phyloP scores from a whole-genome alignment of 2,888 invertebrate genomes.

The Amiota communis region DNA sequence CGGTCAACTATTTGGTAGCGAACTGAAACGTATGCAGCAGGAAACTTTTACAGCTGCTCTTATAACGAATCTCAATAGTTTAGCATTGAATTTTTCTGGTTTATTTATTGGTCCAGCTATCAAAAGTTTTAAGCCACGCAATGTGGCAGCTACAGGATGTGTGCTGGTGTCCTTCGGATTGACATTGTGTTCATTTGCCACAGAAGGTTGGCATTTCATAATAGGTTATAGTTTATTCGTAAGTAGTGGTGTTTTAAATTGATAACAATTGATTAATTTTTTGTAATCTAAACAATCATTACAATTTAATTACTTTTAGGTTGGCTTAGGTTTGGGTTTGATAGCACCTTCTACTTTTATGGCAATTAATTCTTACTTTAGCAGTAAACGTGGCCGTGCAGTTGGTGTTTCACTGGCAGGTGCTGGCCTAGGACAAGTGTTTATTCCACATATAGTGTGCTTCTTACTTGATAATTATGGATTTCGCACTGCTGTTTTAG shows the following conservation, averaged over 20 bases:
- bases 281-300: background rate
- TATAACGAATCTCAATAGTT: conserved; percentile 79
- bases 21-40: conserved; percentile 78
- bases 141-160: conserved; percentile 76
- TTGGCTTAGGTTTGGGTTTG: conserved; percentile 79
- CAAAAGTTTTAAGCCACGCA: conserved; percentile 75
- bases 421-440: conserved; percentile 83
- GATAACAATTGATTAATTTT: background rate
- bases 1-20: conserved; percentile 80
- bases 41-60: conserved; percentile 80
- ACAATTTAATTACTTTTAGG: conserved; percentile 68
- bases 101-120: conserved; percentile 82
- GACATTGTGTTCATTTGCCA: conserved; percentile 75
- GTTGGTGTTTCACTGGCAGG: conserved; percentile 84
- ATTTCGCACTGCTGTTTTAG: conserved; percentile 78
- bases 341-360: conserved; percentile 83
- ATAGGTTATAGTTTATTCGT: conserved; percentile 76
- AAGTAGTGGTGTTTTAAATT: conserved; percentile 60
- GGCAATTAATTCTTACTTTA: conserved; percentile 82
- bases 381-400: conserved; percentile 79
- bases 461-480: conserved; percentile 79
- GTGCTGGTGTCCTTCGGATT: conserved; percentile 75
- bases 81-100: conserved; percentile 74
- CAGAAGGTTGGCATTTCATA: conserved; percentile 75
- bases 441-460: conserved; percentile 82